Evolutionary conservation across 2,113 vertebrate species (phyloP).

Genomic region (Petrocephalus zakoni): DNA sequence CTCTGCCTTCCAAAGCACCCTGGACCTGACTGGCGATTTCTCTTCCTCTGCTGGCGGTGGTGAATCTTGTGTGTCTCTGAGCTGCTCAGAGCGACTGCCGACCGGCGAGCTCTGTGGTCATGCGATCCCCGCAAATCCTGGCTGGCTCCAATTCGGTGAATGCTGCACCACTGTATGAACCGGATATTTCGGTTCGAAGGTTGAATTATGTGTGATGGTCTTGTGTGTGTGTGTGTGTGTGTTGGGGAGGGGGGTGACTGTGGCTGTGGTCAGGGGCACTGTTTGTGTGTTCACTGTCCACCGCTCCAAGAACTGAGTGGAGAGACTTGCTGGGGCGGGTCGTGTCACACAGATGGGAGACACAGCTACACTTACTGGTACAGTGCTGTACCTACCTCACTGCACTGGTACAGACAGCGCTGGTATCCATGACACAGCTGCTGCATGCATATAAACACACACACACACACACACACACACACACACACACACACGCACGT

Average conservation of each 20-base stretch:
- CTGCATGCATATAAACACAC: not conserved
- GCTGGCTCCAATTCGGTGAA: not conserved
- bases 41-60: not conserved
- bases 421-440: not conserved
- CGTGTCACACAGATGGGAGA: not conserved
- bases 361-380: not conserved
- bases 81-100: not conserved
- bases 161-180: not conserved
- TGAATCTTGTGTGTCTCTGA: not conserved
- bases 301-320: not conserved
- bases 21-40: not conserved
- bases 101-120: not conserved
- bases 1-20: not conserved
- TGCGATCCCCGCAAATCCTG: not conserved
- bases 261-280: not conserved
- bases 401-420: not conserved
- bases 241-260: not conserved
- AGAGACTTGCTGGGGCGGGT: not conserved
- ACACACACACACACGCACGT: conserved; percentile 10
- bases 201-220: not conserved
- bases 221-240: not conserved
- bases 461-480: conserved; percentile 15
- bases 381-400: not conserved
- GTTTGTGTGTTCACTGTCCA: not conserved
- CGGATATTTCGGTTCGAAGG: not conserved